Conservation (phyloP, 2,888 invertebrate species). For the Mesorhabditis belari region DNA sequence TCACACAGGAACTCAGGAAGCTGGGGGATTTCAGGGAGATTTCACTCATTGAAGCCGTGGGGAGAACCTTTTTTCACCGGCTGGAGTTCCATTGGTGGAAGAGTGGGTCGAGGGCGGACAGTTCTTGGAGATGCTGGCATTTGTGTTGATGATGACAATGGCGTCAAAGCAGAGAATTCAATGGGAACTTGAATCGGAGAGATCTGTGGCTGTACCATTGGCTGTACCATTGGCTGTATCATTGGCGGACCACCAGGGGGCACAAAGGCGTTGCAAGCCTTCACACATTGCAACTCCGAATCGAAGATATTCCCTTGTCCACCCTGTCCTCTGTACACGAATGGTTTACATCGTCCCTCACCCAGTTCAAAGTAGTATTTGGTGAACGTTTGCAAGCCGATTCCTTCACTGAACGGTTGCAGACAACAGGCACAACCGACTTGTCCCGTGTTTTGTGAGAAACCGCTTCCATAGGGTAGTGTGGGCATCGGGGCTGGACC, state of each 20-base stretch:
- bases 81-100: neutral
- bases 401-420: constrained; percentile 36
- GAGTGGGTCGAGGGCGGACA: neutral
- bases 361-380: constrained; percentile 42
- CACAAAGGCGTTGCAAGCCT: constrained; percentile 6
- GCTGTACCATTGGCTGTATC: too few relatives aligned
- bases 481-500: neutral
- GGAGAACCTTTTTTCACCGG: neutral
- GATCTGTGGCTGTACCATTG: neutral
- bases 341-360: constrained; percentile 34
- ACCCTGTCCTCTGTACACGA: constrained; percentile 34
- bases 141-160: too few relatives aligned
- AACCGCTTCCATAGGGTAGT: neutral
- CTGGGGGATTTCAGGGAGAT: too few relatives aligned
- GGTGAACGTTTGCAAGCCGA: constrained; percentile 28
- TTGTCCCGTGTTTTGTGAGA: constrained; percentile 1
- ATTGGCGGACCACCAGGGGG: too few relatives aligned
- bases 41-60: too few relatives aligned
- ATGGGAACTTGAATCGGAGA: neutral
- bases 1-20: too few relatives aligned
- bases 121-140: too few relatives aligned
- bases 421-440: constrained; percentile 31
- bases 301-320: constrained; percentile 46
- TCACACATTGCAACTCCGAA: constrained; percentile 25
- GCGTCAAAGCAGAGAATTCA: too few relatives aligned